A percentile compares a stretch with the other conserved stretches of the same genome.
Conservation (phyloP, 2,113 vertebrate genomes). For the Dipodomys spectabilis region DNA sequence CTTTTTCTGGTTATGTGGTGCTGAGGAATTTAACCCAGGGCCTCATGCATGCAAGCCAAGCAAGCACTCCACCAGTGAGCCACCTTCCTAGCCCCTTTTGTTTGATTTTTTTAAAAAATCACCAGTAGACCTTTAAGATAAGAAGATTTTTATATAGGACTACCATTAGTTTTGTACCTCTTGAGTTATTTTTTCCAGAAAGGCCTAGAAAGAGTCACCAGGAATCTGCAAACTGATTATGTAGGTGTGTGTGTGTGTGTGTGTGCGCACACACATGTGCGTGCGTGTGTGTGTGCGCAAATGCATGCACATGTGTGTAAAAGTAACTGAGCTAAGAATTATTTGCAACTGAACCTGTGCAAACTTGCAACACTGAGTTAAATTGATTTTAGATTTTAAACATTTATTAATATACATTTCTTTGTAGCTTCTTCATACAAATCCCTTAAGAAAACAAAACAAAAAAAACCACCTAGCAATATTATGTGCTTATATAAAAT, state of each 20-base stretch:
- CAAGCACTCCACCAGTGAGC: too few relatives aligned
- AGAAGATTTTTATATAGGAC: background rate
- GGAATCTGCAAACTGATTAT: background rate
- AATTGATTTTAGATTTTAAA: conserved; percentile 22
- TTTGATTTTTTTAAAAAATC: background rate
- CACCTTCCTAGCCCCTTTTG: too few relatives aligned
- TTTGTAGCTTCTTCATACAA: conserved; percentile 1
- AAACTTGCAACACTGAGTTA: background rate
- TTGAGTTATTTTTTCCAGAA: conserved; percentile 35
- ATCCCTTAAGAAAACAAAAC: conserved; percentile 29
- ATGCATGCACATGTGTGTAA: background rate
- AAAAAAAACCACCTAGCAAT: background rate
- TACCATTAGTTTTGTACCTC: background rate
- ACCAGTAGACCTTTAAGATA: background rate
- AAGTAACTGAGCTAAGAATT: background rate
- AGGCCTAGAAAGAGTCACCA: background rate
- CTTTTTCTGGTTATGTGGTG: too few relatives aligned
- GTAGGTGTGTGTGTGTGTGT: background rate
- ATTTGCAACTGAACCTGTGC: background rate
- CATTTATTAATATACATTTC: background rate
- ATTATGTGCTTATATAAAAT: background rate
- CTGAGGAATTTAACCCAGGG: too few relatives aligned
- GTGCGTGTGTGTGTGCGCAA: background rate
- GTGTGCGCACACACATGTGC: background rate
- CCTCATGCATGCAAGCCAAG: too few relatives aligned